phyloP scores from a whole-genome alignment of 2,797 vertebrate species.

The Columba guinea region DNA sequence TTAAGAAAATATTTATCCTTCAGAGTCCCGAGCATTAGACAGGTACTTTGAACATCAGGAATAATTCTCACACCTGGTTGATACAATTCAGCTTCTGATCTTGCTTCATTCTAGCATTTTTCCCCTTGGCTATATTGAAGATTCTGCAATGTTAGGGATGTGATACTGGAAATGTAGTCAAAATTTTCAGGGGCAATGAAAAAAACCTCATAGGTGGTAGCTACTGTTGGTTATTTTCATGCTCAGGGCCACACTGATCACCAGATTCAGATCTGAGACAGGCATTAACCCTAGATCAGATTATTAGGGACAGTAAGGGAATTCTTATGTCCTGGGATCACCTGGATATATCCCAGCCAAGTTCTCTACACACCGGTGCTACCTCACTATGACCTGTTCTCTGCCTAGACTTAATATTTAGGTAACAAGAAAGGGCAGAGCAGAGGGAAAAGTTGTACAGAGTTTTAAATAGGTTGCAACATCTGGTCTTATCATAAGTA shows the following conservation, averaged over 20 bases:
- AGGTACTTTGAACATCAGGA: neutral
- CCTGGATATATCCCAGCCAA: neutral
- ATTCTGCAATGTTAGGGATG: neutral
- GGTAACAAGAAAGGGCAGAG: neutral
- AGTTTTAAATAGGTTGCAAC: conserved; percentile 52
- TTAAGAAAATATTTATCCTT: neutral
- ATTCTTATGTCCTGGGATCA: neutral
- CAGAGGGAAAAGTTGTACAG: neutral
- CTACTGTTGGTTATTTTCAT: neutral
- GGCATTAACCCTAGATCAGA: neutral
- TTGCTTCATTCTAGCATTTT: neutral
- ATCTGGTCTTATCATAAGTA: conserved; percentile 52
- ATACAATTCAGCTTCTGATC: neutral
- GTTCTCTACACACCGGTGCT: neutral
- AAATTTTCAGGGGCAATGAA: neutral
- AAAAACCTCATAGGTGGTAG: neutral
- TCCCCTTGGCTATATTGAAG: neutral
- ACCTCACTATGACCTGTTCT: neutral
- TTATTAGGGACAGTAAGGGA: neutral
- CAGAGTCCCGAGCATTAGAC: neutral
- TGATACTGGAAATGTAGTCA: neutral
- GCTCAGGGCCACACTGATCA: neutral
- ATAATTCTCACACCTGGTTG: neutral
- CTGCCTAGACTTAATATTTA: neutral
- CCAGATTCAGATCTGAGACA: neutral